A percentile compares a stretch with the other conserved stretches of the same genome.
Evolutionary conservation across 2,888 invertebrate genomes (phyloP).

Genomic region (Stenodera caucasica): DNA sequence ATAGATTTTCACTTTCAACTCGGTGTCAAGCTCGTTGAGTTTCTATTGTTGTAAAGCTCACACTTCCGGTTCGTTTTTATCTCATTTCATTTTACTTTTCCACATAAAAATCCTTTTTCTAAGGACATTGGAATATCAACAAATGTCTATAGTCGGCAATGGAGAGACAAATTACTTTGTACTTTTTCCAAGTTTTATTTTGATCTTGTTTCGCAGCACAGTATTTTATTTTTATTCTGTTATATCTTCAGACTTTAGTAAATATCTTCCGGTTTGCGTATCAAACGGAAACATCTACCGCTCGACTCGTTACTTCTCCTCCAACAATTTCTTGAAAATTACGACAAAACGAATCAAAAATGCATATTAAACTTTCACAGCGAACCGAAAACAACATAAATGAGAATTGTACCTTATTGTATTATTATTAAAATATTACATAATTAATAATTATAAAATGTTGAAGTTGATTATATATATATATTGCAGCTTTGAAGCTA

Average conservation of each 20-base stretch:
- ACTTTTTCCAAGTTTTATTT: conserved; percentile 2
- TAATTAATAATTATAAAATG: no score
- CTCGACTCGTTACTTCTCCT: background rate
- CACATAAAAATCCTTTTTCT: background rate
- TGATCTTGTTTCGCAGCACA: background rate
- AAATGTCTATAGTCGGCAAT: background rate
- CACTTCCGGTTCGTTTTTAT: background rate
- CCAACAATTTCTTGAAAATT: background rate
- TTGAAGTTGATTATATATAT: no score
- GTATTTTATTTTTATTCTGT: background rate
- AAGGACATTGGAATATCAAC: background rate
- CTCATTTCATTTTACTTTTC: background rate
- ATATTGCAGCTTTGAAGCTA: background rate
- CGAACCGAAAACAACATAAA: no score
- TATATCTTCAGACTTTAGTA: background rate
- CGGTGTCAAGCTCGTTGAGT: background rate
- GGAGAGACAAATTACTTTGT: conserved; percentile 3
- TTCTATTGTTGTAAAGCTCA: background rate
- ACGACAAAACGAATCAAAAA: background rate
- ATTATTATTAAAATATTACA: no score
- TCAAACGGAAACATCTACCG: background rate
- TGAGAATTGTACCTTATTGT: no score
- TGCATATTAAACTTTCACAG: no score
- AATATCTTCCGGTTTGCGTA: conserved; percentile 3
- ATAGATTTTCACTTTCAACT: background rate